Evolutionary conservation across 2,888 invertebrate species (phyloP).

Genomic region (Drosophila diplacantha): DNA sequence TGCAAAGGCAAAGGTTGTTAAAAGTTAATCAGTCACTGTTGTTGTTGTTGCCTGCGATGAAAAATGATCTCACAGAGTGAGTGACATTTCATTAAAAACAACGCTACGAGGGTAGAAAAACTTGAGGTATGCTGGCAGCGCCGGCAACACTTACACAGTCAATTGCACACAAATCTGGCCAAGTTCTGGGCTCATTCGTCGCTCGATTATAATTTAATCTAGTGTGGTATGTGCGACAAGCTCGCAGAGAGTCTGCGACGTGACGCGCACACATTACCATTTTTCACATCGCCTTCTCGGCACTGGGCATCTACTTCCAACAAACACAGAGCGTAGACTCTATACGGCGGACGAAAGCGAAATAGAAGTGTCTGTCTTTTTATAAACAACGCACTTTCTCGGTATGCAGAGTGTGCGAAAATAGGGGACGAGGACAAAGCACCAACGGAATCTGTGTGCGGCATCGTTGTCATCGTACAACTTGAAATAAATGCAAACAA

Average conservation of each 20-base stretch:
- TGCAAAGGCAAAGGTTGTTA: conserved; percentile 63
- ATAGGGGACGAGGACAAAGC: conserved; percentile 2
- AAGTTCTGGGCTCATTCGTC: conserved; percentile 41
- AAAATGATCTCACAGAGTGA: conserved; percentile 59
- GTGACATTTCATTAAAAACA: conserved; percentile 68
- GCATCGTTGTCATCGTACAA: conserved; percentile 62
- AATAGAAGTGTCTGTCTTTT: conserved; percentile 72
- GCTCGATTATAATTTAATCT: conserved; percentile 73
- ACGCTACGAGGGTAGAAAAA: conserved; percentile 1
- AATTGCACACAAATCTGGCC: conserved; percentile 72
- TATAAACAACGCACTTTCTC: conserved; percentile 68
- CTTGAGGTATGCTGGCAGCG: conserved; percentile 5
- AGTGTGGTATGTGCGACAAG: conserved; percentile 73
- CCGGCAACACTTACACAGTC: conserved; percentile 67
- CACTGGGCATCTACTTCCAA: conserved; percentile 31
- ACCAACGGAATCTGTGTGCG: conserved; percentile 33
- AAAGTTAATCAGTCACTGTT: conserved; percentile 67
- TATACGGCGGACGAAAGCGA: conserved; percentile 47
- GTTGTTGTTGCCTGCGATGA: conserved; percentile 49
- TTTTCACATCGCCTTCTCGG: conserved; percentile 59
- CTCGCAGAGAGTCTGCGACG: conserved; percentile 56
- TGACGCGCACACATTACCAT: conserved; percentile 66
- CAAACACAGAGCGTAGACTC: conserved; percentile 25
- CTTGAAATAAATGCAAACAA: conserved; percentile 72
- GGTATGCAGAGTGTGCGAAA: conserved; percentile 30